Percentiles rank a stretch among this genome's conserved stretches.
These are phyloP conservation scores for Phoenicopterus ruber DNA, from an alignment of 2,113 vertebrate genomes.

Conservation along the genomic window DNA sequence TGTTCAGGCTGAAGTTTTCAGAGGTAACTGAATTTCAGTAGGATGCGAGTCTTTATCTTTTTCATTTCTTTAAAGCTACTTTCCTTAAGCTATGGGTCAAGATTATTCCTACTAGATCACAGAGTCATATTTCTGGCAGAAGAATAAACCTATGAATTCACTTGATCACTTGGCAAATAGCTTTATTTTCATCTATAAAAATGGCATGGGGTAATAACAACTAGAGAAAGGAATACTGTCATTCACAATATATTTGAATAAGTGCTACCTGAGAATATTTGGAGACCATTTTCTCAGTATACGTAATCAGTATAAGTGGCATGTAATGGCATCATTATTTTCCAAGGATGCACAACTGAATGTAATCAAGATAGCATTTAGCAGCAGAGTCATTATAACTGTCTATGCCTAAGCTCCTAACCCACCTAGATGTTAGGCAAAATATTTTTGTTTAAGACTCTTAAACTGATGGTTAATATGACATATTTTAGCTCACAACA, in stretches of 20 bases:
- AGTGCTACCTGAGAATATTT: not conserved
- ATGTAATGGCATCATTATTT: not conserved
- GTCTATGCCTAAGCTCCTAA: not conserved
- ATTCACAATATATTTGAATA: not conserved
- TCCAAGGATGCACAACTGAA: not conserved
- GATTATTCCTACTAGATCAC: not conserved
- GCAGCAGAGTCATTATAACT: not conserved
- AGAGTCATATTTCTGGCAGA: not conserved
- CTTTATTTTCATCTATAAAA: not conserved
- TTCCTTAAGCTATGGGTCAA: not conserved
- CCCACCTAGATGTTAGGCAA: not conserved
- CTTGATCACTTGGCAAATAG: not conserved
- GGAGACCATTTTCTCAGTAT: not conserved
- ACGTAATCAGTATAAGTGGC: not conserved
- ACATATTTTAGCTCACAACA: not conserved
- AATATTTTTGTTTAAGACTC: not conserved
- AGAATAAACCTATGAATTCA: not conserved
- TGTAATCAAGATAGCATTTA: not conserved
- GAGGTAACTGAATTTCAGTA: not conserved
- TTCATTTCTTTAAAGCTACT: not conserved
- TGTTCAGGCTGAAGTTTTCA: not conserved
- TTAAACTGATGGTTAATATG: not conserved
- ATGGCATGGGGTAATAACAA: not conserved
- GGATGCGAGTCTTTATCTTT: not conserved
- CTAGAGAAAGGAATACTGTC: not conserved